Evolutionary conservation across 2,888 invertebrate genomes (phyloP), one percentile per base, ranked within the genome.

Genomic region (Acronicta aceris): DNA sequence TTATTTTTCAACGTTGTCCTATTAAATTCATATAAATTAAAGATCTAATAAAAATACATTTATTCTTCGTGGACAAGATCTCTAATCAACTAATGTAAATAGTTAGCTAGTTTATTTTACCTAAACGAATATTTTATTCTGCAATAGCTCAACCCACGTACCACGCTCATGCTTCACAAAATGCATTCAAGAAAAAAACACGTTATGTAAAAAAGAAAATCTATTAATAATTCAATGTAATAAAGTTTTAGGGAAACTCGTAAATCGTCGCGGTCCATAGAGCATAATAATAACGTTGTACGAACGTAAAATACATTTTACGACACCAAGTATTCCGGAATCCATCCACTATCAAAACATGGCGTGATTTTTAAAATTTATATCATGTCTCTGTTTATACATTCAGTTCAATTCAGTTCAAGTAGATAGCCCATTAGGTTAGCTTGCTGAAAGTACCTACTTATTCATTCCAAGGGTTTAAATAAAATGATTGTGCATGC

Each of bases 271-370:
- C 81, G 81, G 83, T 81, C 83, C 81, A 82, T 83, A 81, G 81
- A 82, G 78, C 81, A 85, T 84, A 83, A 87, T 88, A 91, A 87
- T 85, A 88, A 86, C 80, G 62, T 83, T 85, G 83, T 81, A 81
- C 72, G 87, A 82, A 85, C 88, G 83, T 92, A 90, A 92, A 91
- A 88, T 78, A 76, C 76, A 46, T 88, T 91, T 92, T 89, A 92
- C 86, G 91, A 90, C 77, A 68, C 59, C 80, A 82, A 86, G 85
- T 82, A 85, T 86, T 84, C 83, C 82, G 74, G 79, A 71, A 76
- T 70, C 66, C 73, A 72, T 76, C 60, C 79, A 79, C 81, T 84
- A 85, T 85, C 85, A 84, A 82, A 86, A 87, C 81, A 85, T 74
- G 63, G 70, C 69, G 72, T 71, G 67, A 77, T 82, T 84, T 81